Base-by-base conservation (phyloP, 2,888 invertebrate genomes). In the Conchocele bisecta region DNA sequence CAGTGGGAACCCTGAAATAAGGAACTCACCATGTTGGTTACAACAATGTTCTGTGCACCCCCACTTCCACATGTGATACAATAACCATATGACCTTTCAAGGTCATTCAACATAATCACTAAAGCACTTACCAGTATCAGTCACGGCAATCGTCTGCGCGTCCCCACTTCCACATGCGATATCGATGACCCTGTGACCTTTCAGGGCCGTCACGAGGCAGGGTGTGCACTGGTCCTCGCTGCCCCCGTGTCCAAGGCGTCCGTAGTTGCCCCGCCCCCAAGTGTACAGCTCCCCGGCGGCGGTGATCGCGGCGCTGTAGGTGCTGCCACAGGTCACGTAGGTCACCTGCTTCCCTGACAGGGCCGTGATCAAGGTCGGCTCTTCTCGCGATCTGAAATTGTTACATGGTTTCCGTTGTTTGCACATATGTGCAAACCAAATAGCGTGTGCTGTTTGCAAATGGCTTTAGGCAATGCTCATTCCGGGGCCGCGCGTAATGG, bases 261-360 rank as follows among this genome's bases (percentile, higher is more conserved):
- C 98, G 88, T 98, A 98, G 33, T 97, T 93, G 0, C 98, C 98
- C 92, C 97, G 97, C 51, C 98, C 98, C 98, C 98, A 98, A 0
- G 97, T 98, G 89, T 96, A 96, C n/a, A 98, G 93, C 81, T 97
- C 96, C 20, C 98, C 98, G 11, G 94, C 93, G 20, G 95, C 94
- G 0, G 97, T 96, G 51, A 98, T 94, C 6, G 97, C 97, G 1
- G 98, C 97, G 17, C 97, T 97, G 91, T 98, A 98, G 11, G 97
- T 96, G 56, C 97, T 97, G 1, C 98, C 98, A 89, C 98, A 98
- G 0, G 97, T 96, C 59, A 98, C 95, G 70, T 96, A 95, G 0
- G 95, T 93, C 54, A 98, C 95, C 63, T 90, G 88, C 73, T 96
- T 94, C 0, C 96, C 97, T 22, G 95, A 94, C 15, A 98, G 92